These are phyloP conservation scores for Heliangelus exortis DNA, from an alignment of 2,797 vertebrate genomes.

Conservation along the genomic window DNA sequence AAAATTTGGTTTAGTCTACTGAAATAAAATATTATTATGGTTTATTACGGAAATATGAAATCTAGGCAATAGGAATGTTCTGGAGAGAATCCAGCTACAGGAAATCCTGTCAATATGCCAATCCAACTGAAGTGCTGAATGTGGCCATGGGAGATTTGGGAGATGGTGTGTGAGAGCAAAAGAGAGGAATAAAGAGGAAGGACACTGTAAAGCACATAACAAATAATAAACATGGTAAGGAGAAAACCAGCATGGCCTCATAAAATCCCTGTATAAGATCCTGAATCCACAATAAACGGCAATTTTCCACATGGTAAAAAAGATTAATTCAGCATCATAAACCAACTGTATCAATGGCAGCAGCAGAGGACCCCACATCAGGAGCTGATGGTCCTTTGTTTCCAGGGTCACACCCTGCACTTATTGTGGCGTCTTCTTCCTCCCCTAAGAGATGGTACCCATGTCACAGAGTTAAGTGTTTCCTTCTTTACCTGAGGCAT, in stretches of 20 bases:
- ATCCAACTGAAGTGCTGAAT: not conserved
- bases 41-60: not conserved
- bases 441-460: not conserved
- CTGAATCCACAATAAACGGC: not conserved
- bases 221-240: not conserved
- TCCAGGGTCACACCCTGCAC: rapidly evolving
- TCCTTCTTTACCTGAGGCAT: not conserved
- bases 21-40: not conserved
- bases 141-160: not conserved
- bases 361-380: not conserved
- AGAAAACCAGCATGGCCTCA: not conserved
- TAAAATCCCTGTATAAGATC: not conserved
- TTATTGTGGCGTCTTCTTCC: not conserved
- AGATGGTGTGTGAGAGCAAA: not conserved
- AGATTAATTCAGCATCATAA: not conserved
- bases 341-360: not conserved
- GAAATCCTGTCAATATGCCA: not conserved
- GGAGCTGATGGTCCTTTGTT: not conserved
- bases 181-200: not conserved
- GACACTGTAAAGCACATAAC: not conserved
- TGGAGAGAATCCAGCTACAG: not conserved
- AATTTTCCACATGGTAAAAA: not conserved
- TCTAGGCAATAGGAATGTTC: not conserved
- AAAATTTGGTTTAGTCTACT: not conserved
- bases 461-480: not conserved